Conservation (phyloP, 2,797 vertebrate genomes). For the Sebastes taczanowskii region DNA sequence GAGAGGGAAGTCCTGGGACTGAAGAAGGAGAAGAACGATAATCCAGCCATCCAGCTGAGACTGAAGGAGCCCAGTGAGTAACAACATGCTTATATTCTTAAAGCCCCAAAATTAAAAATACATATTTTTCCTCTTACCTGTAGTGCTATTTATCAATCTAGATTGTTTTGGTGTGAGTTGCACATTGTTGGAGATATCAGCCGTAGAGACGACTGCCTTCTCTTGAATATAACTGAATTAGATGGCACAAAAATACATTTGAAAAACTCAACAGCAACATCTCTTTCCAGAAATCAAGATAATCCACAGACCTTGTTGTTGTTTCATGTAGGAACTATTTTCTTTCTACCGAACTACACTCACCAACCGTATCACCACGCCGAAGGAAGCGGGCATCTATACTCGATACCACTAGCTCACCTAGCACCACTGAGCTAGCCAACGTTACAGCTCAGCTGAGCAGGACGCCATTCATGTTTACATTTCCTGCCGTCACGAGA, state of each 20-base stretch:
- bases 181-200: too few species aligned
- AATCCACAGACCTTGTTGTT: background rate
- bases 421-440: background rate
- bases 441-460: too few species aligned
- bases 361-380: too few species aligned
- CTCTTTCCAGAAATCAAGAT: background rate
- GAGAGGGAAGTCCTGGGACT: conserved; percentile 93
- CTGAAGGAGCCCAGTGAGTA: conserved; percentile 98
- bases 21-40: conserved; percentile 95
- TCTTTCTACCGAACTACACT: background rate
- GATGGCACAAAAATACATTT: background rate
- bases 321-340: background rate
- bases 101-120: background rate
- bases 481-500: too few species aligned
- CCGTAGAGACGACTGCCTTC: background rate
- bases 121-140: background rate
- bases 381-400: too few species aligned
- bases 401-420: background rate
- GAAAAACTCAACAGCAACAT: background rate
- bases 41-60: conserved; percentile 93
- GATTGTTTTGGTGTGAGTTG: background rate
- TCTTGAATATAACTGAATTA: background rate
- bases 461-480: too few species aligned
- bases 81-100: background rate
- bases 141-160: background rate